Base-by-base conservation (phyloP, 2,888 invertebrate genomes). In the Ctena decussata region DNA sequence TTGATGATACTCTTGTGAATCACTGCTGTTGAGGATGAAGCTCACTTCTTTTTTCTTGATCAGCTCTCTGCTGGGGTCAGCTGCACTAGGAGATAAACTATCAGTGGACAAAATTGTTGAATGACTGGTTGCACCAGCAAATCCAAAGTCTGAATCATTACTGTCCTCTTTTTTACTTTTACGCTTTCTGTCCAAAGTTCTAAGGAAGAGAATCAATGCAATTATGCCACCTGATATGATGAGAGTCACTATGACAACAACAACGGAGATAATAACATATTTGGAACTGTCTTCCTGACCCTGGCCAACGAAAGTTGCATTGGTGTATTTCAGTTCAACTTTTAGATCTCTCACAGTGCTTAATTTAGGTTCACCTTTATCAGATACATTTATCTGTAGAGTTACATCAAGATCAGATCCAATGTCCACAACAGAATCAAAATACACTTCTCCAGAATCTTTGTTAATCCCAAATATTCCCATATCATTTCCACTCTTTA, bases 21-120 rank as follows among this genome's bases (percentile, higher is more conserved):
- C 83, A 41, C 76, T 85, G 32, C 71, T 79, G 65, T 83, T 83
- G 21, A 87, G 85, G 74, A 79, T 77, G 69, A 89, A 89, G 49
- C 89, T 89, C 60, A 86, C 89, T 89, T 89, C 89, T 53, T 89
- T 89, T 73, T 89, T 89, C 75, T 86, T 88, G 0, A 77, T 70
- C 24, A 83, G 74, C 65, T 85, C 85, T 35, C 76, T 83, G 49
- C 82, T 84, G 75, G 84, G 85, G 37, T 82, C 75, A 12, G 87
- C 80, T 8, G 81, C 71, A 3, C 74, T 75, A 3, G 84, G 81
- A 15, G 86, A 86, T 44, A 88, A 44, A 12, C 82, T 82, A 71
- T 86, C 88, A 2, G 79, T 71, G 8, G 85, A 84, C n/a, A 88
- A 37, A 15, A 88, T 78, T 11, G 84, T 86, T 1, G 82, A 85